Evolutionary conservation across 2,797 vertebrate genomes (phyloP).

Genomic region (Myiotriccus ornatus): DNA sequence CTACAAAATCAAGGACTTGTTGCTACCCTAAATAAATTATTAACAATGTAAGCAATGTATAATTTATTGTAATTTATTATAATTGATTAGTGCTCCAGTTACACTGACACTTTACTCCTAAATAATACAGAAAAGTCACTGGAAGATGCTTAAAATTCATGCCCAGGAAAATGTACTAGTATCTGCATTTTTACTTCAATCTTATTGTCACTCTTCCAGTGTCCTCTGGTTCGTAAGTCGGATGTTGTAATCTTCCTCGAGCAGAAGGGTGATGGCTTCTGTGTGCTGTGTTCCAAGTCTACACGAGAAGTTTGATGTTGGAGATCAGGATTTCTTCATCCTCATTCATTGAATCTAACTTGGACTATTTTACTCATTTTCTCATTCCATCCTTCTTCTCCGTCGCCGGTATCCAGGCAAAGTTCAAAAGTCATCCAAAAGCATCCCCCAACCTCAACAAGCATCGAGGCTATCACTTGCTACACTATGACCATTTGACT

Average conservation of each 20-base stretch:
- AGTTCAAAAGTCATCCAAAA: background rate
- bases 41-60: background rate
- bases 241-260: background rate
- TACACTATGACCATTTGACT: background rate
- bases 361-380: background rate
- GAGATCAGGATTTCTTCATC: background rate
- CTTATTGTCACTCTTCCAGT: background rate
- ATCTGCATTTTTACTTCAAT: background rate
- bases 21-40: background rate
- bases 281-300: background rate
- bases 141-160: background rate
- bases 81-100: background rate
- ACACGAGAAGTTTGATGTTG: background rate
- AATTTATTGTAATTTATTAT: background rate
- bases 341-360: background rate
- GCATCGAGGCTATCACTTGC: background rate
- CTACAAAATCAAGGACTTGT: background rate
- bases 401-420: background rate
- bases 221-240: background rate
- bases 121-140: background rate
- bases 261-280: background rate
- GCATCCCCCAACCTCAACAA: fast-evolving
- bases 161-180: background rate
- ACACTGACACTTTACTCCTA: background rate
- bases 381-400: background rate